Conservation (phyloP, 92 coral and sea anemone genomes). For the Pocillopora meandrina region DNA sequence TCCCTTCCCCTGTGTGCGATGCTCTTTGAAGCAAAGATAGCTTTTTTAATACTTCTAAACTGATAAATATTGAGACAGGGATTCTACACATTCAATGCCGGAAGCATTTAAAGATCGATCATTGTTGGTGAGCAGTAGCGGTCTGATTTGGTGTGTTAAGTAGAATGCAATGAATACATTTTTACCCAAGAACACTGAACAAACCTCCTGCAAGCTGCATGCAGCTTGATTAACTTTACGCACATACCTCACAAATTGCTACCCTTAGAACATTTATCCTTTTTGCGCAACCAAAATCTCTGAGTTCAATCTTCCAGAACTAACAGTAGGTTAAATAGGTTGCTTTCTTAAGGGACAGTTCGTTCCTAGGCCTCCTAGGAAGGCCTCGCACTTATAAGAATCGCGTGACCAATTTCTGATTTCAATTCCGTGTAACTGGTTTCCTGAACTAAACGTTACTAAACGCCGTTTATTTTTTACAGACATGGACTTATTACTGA, state of each 20-base stretch:
- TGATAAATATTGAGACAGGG: neutral
- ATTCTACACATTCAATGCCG: neutral
- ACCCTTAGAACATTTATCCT: neutral
- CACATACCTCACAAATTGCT: neutral
- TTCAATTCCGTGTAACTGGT: neutral
- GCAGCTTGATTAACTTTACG: neutral
- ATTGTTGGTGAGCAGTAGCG: neutral
- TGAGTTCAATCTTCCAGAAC: neutral
- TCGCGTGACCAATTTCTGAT: conserved; percentile 33
- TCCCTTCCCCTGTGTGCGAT: neutral
- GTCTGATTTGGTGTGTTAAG: neutral
- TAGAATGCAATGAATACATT: neutral
- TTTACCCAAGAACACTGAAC: neutral
- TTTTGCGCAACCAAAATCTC: neutral
- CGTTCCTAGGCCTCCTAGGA: neutral
- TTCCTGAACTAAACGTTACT: neutral
- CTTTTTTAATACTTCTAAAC: neutral
- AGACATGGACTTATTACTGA: too few relatives aligned
- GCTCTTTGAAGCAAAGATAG: neutral
- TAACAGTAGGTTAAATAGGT: neutral
- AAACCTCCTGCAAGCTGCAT: conserved; percentile 6
- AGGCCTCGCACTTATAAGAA: neutral
- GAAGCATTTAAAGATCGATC: conserved; percentile 6
- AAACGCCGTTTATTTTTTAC: neutral
- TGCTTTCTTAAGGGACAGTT: neutral